Percentiles rank a stretch among this genome's conserved stretches.
Evolutionary conservation across 2,113 vertebrate genomes (phyloP).

Genomic region (Haemorhous mexicanus): DNA sequence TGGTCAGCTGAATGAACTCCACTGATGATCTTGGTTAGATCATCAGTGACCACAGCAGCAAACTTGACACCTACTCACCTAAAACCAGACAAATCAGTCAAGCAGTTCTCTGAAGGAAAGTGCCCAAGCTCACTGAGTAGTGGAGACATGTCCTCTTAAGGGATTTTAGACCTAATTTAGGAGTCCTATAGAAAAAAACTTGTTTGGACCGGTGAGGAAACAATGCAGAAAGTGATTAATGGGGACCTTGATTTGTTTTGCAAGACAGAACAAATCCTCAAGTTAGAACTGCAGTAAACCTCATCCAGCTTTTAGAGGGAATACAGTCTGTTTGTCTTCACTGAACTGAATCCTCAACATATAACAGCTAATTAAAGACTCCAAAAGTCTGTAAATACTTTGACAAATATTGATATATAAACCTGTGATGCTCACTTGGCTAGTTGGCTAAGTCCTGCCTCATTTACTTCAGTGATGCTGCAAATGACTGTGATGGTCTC

Average conservation of each 20-base stretch:
- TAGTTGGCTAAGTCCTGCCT: conserved; percentile 4
- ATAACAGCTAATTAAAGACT: conserved; percentile 46
- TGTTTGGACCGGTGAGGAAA: background rate
- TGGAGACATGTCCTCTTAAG: background rate
- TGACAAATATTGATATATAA: conserved; percentile 31
- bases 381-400: conserved; percentile 42
- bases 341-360: conserved; percentile 34
- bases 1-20: background rate
- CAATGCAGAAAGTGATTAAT: conserved; percentile 42
- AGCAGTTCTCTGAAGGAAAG: background rate
- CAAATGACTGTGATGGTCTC: conserved; percentile 13
- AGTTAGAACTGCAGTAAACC: background rate
- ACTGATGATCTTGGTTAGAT: background rate
- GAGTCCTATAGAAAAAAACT: background rate
- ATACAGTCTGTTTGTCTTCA: conserved; percentile 33
- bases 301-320: background rate
- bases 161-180: background rate
- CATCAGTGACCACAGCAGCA: background rate
- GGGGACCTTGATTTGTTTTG: conserved; percentile 21
- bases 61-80: background rate
- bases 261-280: conserved; percentile 27
- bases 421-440: background rate
- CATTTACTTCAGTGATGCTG: background rate
- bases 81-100: background rate
- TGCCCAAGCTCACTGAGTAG: background rate